These are phyloP conservation scores for Pantherophis vulpinus DNA, from an alignment of 2,797 vertebrate species.

Conservation along the genomic window DNA sequence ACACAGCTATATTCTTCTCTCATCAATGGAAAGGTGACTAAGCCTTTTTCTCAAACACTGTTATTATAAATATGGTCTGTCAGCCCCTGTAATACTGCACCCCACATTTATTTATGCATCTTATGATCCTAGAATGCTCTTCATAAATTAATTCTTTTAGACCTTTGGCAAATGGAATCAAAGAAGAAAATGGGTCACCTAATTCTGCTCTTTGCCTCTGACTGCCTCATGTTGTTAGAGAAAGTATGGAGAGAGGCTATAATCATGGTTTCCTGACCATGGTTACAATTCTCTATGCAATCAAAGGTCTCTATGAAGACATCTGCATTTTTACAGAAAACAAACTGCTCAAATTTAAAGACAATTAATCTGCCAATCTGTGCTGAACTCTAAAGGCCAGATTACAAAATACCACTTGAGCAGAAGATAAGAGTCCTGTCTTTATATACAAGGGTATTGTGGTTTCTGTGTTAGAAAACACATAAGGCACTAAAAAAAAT, in stretches of 20 bases:
- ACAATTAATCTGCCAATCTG: neutral
- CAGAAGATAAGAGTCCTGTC: neutral
- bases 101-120: neutral
- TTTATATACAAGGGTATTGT: neutral
- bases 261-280: neutral
- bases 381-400: neutral
- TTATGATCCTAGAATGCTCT: neutral
- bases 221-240: neutral
- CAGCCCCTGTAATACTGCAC: neutral
- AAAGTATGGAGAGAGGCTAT: neutral
- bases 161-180: neutral
- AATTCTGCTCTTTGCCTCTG: neutral
- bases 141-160: neutral
- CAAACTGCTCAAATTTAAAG: neutral
- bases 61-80: neutral
- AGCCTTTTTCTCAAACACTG: neutral
- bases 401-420: neutral
- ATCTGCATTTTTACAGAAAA: neutral
- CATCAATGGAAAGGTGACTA: neutral
- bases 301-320: neutral
- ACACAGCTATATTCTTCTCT: neutral
- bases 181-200: neutral
- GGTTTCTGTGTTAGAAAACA: neutral
- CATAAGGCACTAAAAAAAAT: neutral
- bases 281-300: neutral